These are phyloP conservation scores for Picus viridis DNA, from an alignment of 2,797 vertebrate genomes.

Conservation along the genomic window DNA sequence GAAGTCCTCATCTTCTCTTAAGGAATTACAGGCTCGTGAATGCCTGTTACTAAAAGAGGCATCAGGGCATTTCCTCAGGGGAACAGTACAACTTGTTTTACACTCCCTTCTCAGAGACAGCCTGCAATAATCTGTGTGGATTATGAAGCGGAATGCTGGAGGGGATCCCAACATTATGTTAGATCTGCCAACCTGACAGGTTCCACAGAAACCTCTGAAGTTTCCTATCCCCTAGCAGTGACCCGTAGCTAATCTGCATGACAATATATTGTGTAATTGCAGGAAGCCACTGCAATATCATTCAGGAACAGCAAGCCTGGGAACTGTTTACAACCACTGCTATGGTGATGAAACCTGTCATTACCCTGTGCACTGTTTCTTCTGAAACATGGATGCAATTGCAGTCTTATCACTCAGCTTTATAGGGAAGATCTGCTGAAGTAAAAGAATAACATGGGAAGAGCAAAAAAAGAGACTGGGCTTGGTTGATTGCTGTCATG, in stretches of 20 bases:
- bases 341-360: slow-evolving; percentile 34
- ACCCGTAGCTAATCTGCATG: slow-evolving; percentile 73
- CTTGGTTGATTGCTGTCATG: slow-evolving; percentile 50
- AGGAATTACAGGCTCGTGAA: background rate
- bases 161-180: slow-evolving; percentile 59
- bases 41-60: background rate
- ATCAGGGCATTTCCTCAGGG: background rate
- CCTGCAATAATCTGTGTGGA: slow-evolving; percentile 57
- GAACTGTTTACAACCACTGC: slow-evolving; percentile 12
- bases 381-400: slow-evolving; percentile 22
- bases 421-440: slow-evolving; percentile 34
- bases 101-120: slow-evolving; percentile 50
- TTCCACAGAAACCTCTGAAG: slow-evolving; percentile 70
- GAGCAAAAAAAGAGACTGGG: slow-evolving; percentile 10
- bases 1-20: background rate
- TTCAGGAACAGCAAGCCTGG: slow-evolving; percentile 15
- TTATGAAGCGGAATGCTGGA: slow-evolving; percentile 71
- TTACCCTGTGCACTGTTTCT: slow-evolving; percentile 37
- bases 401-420: slow-evolving; percentile 55
- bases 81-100: background rate
- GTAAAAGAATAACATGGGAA: slow-evolving; percentile 37
- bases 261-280: slow-evolving; percentile 73
- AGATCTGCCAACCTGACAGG: slow-evolving; percentile 72
- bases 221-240: slow-evolving; percentile 72
- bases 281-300: slow-evolving; percentile 53